Evolutionary conservation across 2,797 vertebrate genomes (phyloP), one percentile per base, ranked within the genome.

Genomic region (Setipinna tenuifilis): DNA sequence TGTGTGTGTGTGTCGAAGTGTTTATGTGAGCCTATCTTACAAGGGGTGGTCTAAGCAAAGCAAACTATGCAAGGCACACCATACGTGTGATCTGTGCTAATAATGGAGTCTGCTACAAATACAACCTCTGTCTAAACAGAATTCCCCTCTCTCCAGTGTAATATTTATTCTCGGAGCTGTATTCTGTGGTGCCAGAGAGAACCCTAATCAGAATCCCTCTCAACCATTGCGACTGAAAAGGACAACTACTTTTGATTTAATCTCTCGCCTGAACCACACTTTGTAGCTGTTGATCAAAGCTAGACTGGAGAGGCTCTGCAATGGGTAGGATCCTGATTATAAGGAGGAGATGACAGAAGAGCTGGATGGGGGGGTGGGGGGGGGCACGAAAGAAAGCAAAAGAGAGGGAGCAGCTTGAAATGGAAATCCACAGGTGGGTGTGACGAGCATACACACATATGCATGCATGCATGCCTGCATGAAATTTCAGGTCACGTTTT

Each of bases 191-290:
- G 28, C 25, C 25, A 35, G 68, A 35, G 28, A 75, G 35, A 78
- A 21, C 11, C 11, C 16, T 19, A 7, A 78, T 44, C 17, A 78
- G 68, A 35, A 9, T 78, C 16, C 19, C 58, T 75, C 68, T 78
- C 71, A 44, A 21, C 16, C 71, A 21, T 31, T 21, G 31, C 9
- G 35, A 6, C 35, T 78, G 35, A 78, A n/a, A 78, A 78, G 31
- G 71, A 78, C 71, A 78, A 78, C 71, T 78, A 78, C 71, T 78
- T 78, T 78, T 78, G 71, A 44, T 78, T 84, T 78, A n/a, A 28
- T 85, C 84, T 80, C 31, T 35, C 21, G 59, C 17, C 71, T 81
- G 78, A 81, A 85, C 44, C 11, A 81, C 28, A 81, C 68, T 81
- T 81, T 68, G 21, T 58, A 81, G 54, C 71, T 59, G 75, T 59